Evolutionary conservation across 2,797 vertebrate genomes (phyloP).

Genomic region (Sebastes ruberrimus): DNA sequence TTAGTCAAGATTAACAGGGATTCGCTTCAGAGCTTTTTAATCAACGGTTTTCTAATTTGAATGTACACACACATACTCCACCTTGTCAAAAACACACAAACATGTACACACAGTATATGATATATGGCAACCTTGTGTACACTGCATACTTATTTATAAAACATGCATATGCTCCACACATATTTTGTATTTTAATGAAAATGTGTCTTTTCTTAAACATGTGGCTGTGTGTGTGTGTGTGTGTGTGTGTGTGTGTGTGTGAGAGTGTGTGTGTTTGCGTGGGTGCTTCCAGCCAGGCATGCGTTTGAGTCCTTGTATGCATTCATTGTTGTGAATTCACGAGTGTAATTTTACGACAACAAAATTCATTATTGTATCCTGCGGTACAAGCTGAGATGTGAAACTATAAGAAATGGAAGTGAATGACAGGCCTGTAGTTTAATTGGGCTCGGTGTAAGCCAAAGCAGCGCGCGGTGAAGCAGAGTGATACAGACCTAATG

Average conservation of each 20-base stretch:
- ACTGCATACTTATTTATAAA: background rate
- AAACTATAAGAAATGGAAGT: background rate
- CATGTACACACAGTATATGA: background rate
- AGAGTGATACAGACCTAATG: slow-evolving; percentile 40
- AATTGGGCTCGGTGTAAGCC: slow-evolving; percentile 17
- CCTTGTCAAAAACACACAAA: background rate
- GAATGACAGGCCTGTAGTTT: slow-evolving; percentile 21
- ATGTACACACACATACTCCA: background rate
- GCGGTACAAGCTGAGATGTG: background rate
- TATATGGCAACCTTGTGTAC: background rate
- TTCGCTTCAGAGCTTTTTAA: slow-evolving; percentile 52
- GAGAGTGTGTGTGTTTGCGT: background rate
- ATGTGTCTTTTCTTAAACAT: background rate
- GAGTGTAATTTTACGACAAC: background rate
- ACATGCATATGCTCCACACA: background rate
- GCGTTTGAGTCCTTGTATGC: background rate
- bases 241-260: background rate
- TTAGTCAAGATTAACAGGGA: slow-evolving; percentile 27
- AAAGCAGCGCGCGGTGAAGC: slow-evolving; percentile 4
- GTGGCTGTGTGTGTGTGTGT: background rate
- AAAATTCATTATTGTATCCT: slow-evolving; percentile 5
- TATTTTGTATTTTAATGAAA: background rate
- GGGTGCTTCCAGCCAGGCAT: background rate
- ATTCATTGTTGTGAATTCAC: background rate
- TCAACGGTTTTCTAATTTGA: slow-evolving; percentile 25